Conservation (phyloP, 2,113 vertebrate species). For the Tamias sibiricus region DNA sequence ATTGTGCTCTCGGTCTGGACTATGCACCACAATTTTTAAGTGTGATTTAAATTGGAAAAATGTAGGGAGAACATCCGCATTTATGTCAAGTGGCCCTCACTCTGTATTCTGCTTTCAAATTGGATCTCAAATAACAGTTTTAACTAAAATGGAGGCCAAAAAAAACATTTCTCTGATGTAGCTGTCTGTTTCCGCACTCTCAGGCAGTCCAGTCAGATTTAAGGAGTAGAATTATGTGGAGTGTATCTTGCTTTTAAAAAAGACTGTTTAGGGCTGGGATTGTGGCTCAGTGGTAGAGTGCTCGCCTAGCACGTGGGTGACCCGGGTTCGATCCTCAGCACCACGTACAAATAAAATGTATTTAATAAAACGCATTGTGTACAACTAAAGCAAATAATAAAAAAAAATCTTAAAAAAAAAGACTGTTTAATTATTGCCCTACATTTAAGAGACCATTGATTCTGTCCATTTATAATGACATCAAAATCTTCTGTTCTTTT, state of each 20-base stretch:
- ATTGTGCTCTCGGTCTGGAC: not conserved
- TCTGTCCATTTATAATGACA: conserved; percentile 1
- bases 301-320: too few relatives aligned
- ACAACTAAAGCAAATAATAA: too few relatives aligned
- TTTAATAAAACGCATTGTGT: too few relatives aligned
- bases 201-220: not conserved
- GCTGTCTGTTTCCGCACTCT: conserved; percentile 18
- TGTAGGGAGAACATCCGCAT: not conserved
- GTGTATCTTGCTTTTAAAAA: conserved; percentile 31
- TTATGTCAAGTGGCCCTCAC: not conserved
- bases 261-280: too few relatives aligned
- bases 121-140: conserved; percentile 40
- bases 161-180: not conserved
- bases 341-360: too few relatives aligned
- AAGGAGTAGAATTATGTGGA: not conserved
- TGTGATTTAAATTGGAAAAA: conserved; percentile 9
- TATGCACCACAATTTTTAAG: not conserved
- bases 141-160: conserved; percentile 47
- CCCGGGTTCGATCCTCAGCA: too few relatives aligned
- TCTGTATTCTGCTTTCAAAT: not conserved
- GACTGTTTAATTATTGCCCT: conserved; percentile 13
- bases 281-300: too few relatives aligned
- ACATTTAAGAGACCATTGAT: not conserved
- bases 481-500: not conserved
- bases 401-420: too few relatives aligned